Base-by-base conservation (phyloP, 2,888 invertebrate species). In the Dasysyrphus albostriatus region DNA sequence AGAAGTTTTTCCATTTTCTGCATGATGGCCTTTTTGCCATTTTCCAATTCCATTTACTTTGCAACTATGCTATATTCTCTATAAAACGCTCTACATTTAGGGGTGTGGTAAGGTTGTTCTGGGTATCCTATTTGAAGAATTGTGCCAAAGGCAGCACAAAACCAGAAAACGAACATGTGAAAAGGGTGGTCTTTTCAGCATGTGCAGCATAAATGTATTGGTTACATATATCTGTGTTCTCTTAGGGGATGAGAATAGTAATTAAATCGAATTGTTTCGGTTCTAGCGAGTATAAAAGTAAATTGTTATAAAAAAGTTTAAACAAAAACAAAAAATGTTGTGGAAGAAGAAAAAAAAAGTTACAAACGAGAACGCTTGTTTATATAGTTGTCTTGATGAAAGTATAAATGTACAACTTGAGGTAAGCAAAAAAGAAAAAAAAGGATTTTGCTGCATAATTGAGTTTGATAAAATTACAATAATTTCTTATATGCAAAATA, bases 1-100 rank as follows among this genome's bases (percentile, higher is more conserved):
- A 85, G 88, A 91, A 90, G 89, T 90, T 90, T 90, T 90, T 91
- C 88, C 90, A 90, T 90, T 91, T 91, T 88, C 89, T 90, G 91
- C 91, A 90, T 89, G 91, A 90, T 89, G 89, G 88, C 88, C 82
- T 89, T 90, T 91, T 89, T 77, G 89, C 89, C 89, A 89, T 90
- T 90, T 90, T 91, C 90, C 91, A 91, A 90, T 83, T 83, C 65
- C 81, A 82, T 82, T 82, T 85, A 82, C 85, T 85, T 82, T 82
- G 42, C 74, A 78, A 16, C 8, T 58, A 59, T 37, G 14, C 19
- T 59, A 14, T 24, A 24, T 24, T 24, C 14, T 42, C 10, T 29
- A 47, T 16, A 34, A n/a, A 34, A 49, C 2, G 8, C 3, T 54
- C 54, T 8, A 10, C 3, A 24, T 24, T 24, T 24, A 34, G 14